These are phyloP conservation scores for Anoplius nigerrimus DNA, from an alignment of 2,888 invertebrate genomes.

Conservation along the genomic window DNA sequence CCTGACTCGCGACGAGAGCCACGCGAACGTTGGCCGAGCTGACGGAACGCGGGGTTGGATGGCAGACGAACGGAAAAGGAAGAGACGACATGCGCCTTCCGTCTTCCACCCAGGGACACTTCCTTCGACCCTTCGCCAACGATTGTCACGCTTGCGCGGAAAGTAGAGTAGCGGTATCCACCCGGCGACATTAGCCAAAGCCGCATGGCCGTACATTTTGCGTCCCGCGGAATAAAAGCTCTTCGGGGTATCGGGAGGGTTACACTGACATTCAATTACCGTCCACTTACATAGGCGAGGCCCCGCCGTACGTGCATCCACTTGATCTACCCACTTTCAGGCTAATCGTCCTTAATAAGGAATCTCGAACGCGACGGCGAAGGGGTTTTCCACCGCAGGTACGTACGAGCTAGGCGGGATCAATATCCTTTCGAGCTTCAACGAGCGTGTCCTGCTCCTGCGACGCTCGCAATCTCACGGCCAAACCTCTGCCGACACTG, in stretches of 20 bases:
- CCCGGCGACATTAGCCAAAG: constrained; percentile 14
- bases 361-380: constrained; percentile 42
- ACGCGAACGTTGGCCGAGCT: too few species aligned
- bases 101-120: too few species aligned
- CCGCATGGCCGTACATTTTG: constrained; percentile 24
- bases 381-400: constrained; percentile 31
- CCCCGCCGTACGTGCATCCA: constrained; percentile 42
- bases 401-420: constrained; percentile 14
- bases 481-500: too few species aligned
- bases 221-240: constrained; percentile 24
- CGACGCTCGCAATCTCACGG: not conserved
- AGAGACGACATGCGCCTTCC: too few species aligned
- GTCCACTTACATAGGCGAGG: constrained; percentile 49
- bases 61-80: too few species aligned
- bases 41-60: too few species aligned
- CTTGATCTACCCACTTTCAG: constrained; percentile 47
- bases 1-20: too few species aligned
- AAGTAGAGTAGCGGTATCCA: constrained; percentile 24
- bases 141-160: constrained; percentile 4
- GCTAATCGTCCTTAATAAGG: constrained; percentile 54
- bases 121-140: too few species aligned
- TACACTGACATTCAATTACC: constrained; percentile 57
- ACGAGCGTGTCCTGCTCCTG: constrained; percentile 21
- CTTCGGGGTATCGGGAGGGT: constrained; percentile 24
- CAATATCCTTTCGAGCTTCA: constrained; percentile 29